These are phyloP conservation scores for Mionectes olivaceus DNA, from an alignment of 2,797 vertebrate genomes.

Conservation along the genomic window DNA sequence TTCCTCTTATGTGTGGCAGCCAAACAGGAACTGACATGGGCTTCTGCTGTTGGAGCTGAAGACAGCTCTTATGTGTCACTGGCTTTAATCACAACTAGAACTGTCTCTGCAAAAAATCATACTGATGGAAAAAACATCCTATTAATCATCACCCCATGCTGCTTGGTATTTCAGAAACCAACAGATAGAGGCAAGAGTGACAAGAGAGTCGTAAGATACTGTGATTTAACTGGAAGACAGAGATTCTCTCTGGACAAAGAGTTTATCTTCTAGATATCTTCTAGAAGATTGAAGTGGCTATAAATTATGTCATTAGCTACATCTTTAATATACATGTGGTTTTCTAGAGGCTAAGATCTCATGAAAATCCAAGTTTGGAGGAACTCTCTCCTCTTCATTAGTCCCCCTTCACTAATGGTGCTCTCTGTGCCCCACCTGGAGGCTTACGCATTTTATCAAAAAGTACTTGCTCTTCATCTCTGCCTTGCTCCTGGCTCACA, in stretches of 20 bases:
- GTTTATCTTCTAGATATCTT: background rate
- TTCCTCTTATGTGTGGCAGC: background rate
- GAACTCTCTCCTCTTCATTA: background rate
- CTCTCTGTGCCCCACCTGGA: accelerated
- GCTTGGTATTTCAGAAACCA: background rate
- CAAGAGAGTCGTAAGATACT: background rate
- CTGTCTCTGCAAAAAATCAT: background rate
- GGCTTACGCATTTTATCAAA: background rate
- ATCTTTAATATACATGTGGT: background rate
- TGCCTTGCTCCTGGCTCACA: background rate
- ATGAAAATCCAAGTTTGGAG: background rate
- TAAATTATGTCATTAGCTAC: background rate
- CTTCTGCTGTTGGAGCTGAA: background rate
- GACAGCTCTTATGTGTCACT: background rate
- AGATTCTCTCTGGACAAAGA: background rate
- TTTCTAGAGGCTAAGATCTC: background rate
- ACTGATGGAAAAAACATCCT: background rate
- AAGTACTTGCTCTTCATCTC: background rate
- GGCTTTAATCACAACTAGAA: background rate
- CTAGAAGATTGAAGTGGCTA: background rate
- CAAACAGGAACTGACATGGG: background rate
- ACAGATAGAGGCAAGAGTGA: accelerated
- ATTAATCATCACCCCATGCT: background rate
- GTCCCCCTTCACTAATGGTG: background rate
- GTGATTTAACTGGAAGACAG: background rate